These are phyloP conservation scores for Leptoclinus maculatus DNA, from an alignment of 2,797 vertebrate genomes.

Conservation along the genomic window DNA sequence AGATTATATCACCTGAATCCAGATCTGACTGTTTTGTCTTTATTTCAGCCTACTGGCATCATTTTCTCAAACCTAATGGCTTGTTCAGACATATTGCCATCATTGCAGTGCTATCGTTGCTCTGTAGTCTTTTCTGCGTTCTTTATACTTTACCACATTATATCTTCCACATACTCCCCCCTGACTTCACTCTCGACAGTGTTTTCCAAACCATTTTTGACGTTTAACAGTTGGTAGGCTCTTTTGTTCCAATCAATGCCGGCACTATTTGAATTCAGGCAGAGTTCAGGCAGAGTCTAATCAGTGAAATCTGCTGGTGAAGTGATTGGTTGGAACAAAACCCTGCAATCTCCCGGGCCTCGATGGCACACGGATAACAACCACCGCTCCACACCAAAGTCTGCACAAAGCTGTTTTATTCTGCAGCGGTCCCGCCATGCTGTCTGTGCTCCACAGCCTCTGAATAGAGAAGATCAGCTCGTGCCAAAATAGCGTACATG, in stretches of 20 bases:
- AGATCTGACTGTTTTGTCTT: background rate
- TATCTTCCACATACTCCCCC: background rate
- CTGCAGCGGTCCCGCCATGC: background rate
- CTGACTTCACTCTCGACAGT: background rate
- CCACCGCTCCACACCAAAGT: constrained; percentile 29
- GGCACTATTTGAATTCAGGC: constrained; percentile 38
- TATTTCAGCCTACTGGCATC: background rate
- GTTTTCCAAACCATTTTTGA: background rate
- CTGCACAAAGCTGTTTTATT: constrained; percentile 43
- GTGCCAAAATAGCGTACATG: constrained; percentile 55
- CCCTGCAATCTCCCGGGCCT: constrained; percentile 36
- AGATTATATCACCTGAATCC: background rate
- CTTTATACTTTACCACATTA: background rate
- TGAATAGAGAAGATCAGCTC: constrained; percentile 39
- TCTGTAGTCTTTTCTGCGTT: background rate
- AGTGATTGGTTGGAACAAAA: constrained; percentile 56
- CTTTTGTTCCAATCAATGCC: constrained; percentile 35
- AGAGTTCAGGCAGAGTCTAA: constrained; percentile 44
- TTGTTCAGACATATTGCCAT: background rate
- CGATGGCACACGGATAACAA: constrained; percentile 15
- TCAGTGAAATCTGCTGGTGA: constrained; percentile 47
- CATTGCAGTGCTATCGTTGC: background rate
- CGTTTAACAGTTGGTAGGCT: background rate
- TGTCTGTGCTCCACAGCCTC: constrained; percentile 45
- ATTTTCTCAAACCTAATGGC: background rate